A percentile compares a stretch with the other conserved stretches of the same genome.
These are phyloP conservation scores for Halesus radiatus DNA, from an alignment of 1,140 invertebrate species.

Conservation along the genomic window DNA sequence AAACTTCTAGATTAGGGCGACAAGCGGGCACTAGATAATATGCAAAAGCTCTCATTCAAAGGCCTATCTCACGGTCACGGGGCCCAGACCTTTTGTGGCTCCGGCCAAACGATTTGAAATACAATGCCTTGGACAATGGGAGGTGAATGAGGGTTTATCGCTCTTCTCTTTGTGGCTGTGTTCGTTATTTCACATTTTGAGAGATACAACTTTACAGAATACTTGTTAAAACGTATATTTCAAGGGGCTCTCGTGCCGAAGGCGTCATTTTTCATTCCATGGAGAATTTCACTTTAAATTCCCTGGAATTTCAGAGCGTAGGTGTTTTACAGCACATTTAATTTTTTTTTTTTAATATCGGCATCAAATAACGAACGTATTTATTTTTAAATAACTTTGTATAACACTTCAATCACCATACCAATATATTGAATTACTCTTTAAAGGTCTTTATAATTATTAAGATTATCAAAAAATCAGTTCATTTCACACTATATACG, in stretches of 20 bases:
- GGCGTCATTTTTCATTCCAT: background rate
- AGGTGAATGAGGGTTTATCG: slow-evolving; percentile 28
- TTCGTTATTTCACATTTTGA: slow-evolving; percentile 14
- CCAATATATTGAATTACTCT: too few species aligned
- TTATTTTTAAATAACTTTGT: too few species aligned
- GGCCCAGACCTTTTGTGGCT: slow-evolving; percentile 2
- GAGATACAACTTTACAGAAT: slow-evolving; percentile 15
- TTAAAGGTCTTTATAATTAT: too few species aligned
- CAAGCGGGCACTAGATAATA: background rate
- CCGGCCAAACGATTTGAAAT: slow-evolving; percentile 5
- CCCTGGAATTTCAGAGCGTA: too few species aligned
- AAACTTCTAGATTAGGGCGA: background rate
- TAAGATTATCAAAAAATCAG: too few species aligned
- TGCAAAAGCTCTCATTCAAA: slow-evolving; percentile 5
- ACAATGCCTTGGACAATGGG: slow-evolving; percentile 31
- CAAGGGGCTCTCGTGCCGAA: background rate
- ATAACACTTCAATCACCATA: too few species aligned
- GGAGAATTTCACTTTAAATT: background rate
- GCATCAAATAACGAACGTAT: too few species aligned
- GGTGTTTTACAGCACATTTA: too few species aligned
- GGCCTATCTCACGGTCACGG: background rate
- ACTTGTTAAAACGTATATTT: slow-evolving; percentile 13
- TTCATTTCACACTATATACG: too few species aligned
- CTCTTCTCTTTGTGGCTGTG: slow-evolving; percentile 17
- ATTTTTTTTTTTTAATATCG: too few species aligned